Evolutionary conservation across 1,140 invertebrate species (phyloP).

Genomic region (Harlomillsia oculata): DNA sequence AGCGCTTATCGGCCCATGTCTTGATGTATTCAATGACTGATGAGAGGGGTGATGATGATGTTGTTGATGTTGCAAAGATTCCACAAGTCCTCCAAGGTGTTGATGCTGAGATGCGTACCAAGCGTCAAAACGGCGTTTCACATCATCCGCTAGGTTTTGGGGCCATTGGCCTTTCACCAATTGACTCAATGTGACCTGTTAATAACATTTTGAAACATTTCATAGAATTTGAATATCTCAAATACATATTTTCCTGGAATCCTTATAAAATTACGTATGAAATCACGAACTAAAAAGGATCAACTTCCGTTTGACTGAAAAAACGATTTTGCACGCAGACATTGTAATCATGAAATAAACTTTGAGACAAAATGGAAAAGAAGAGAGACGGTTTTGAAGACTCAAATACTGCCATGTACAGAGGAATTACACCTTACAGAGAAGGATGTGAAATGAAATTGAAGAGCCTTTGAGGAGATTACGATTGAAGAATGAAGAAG

Average conservation of each 20-base stretch:
- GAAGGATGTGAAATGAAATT: constrained; percentile 19
- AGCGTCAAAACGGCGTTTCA: constrained; percentile 63
- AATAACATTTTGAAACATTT: not conserved
- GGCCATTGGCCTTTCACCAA: constrained; percentile 33
- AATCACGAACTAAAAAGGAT: not conserved
- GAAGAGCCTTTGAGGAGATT: constrained; percentile 27
- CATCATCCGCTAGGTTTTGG: constrained; percentile 57
- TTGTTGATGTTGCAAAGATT: constrained; percentile 40
- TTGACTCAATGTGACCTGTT: constrained; percentile 25
- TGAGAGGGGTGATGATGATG: constrained; percentile 33
- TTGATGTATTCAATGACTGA: not conserved
- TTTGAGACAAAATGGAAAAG: too few species aligned
- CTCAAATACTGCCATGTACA: too few species aligned
- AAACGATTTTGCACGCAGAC: not conserved
- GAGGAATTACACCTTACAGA: too few species aligned
- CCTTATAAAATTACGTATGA: not conserved
- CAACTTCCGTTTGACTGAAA: not conserved
- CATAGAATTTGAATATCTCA: too few species aligned
- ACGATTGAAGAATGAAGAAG: constrained; percentile 23
- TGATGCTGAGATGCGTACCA: constrained; percentile 56
- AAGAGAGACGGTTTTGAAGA: too few species aligned
- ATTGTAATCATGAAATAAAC: too few species aligned
- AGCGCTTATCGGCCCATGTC: not conserved
- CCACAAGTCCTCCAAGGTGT: constrained; percentile 14
- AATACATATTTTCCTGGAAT: not conserved